These are phyloP conservation scores for Anoplius nigerrimus DNA, from an alignment of 2,888 invertebrate species.

Conservation along the genomic window DNA sequence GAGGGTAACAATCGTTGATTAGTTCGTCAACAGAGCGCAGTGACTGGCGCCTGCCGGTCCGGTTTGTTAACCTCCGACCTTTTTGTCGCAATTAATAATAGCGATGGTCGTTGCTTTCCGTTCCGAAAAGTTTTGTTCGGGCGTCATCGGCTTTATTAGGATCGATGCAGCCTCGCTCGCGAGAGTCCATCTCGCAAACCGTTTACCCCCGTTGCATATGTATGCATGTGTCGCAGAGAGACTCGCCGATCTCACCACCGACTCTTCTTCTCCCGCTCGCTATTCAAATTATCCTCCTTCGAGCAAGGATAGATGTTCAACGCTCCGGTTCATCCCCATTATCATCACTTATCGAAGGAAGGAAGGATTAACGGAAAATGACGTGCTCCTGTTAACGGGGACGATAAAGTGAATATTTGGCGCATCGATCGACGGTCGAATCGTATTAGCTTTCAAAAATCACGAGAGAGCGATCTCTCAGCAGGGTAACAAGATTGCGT, in stretches of 20 bases:
- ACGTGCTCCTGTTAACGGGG: not conserved
- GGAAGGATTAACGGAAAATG: no score
- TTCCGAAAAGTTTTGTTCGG: conserved; percentile 28
- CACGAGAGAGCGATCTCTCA: conserved; percentile 16
- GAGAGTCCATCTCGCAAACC: no score
- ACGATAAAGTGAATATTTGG: conserved; percentile 44
- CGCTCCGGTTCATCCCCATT: no score
- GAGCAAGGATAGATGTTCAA: no score
- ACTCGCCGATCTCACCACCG: no score
- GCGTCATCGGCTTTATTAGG: conserved; percentile 10
- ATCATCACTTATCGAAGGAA: no score
- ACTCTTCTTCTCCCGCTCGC: no score
- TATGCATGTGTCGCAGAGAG: no score
- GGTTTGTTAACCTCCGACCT: conserved; percentile 53
- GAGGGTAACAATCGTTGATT: conserved; percentile 36
- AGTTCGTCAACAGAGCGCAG: conserved; percentile 27
- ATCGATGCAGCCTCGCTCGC: no score
- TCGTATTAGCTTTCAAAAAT: conserved; percentile 36
- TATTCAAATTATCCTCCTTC: no score
- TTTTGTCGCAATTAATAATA: conserved; percentile 42
- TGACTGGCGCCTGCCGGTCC: conserved; percentile 52
- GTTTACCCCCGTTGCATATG: no score
- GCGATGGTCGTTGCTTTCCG: conserved; percentile 26
- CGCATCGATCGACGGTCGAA: conserved; percentile 44
- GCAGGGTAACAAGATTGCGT: conserved; percentile 29